Evolutionary conservation across 2,888 invertebrate genomes (phyloP), one percentile per base, ranked within the genome.

Genomic region (Netelia fuscicornis): DNA sequence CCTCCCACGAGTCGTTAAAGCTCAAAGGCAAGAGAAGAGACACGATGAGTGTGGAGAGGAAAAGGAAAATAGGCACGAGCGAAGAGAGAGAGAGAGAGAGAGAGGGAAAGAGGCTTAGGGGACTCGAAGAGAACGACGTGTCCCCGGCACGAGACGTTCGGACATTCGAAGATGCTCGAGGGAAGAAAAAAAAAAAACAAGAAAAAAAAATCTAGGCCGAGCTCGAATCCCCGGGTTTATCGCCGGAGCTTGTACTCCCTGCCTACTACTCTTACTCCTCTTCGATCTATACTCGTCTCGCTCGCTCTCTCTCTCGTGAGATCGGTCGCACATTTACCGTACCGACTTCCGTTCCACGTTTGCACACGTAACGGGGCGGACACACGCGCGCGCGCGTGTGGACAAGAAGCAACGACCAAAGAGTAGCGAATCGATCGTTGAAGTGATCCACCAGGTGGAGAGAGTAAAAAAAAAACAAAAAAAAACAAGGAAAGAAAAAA

Each of bases 261-360:
- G 37, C 42, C 48, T 37, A 13, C 44, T 11, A 42, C 75, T 37
- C 64, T 11, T 13, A 60, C 17, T 64, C 13, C 17, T 44, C 60
- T 20, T 5, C 60, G 13, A 42, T 72, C 58, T 60, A 8, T 54
- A 37, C 48, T 83, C 48, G 62, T 83, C 75, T 83, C 70, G 20
- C 54, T 79, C 48, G 44, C 58, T 72, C 79, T 83, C 78, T 23
- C 58, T 72, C 79, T 83, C 78, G 42, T 23, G 75, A 79, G 79
- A 79, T 75, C 37, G 83, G 71, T 56, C 83, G 79, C 3, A 83
- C 83, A 83, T 83, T 79, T 80, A 83, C 83, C 83, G 83, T 83
- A 80, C 37, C 79, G 83, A 75, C 79, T 83, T 83, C 83, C 83
- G 79, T 83, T 83, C 64, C 60, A 67, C 77, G 78, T 74, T 67